Evolutionary conservation across 2,888 invertebrate species (phyloP), one percentile per base, ranked within the genome.

Genomic region (Drosophila colorata): DNA sequence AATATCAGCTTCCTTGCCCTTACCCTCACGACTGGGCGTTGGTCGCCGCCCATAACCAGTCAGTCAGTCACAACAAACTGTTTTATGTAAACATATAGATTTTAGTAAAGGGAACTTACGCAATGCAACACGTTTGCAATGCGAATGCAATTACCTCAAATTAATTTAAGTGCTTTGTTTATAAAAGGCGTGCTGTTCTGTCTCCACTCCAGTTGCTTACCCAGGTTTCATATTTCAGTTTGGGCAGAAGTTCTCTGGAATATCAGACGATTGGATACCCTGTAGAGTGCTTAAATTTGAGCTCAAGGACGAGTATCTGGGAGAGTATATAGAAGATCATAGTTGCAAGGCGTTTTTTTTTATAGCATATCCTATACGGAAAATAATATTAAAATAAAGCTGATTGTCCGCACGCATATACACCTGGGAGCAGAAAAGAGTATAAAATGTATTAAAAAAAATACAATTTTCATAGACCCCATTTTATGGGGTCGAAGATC

Each of bases 151-250:
- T 74, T 74, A 79, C 65, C 61, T 64, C 57, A 70, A 77, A 84
- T 74, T 79, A 77, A 77, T 70, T 80, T 80, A 61, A 80, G 79
- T 83, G 76, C 55, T 72, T 74, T 74, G 77, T 77, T 79, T 74
- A 55, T 55, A 51, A 28, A 72, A 48, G 64, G 76, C 53, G 65
- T 60, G 35, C 46, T 51, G 69, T 49, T 25, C 31, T n/a, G 35
- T 49, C 31, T 52, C 41, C 59, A 68, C 57, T 56, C 55, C 40
- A 60, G 47, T 64, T 37, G 67, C 59, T 68, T 51, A 18, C 48
- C 23, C 49, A 48, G 53, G 52, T 67, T 55, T 83, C 68, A 80
- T 61, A 73, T 86, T 79, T 80, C 87, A 65, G 52, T 60, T 58
- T 31, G 43, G 6, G 4, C 18, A 16, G 1, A 13, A 16, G 16